Base-by-base conservation (phyloP, 1,140 invertebrate species). In the Pantala flavescens region DNA sequence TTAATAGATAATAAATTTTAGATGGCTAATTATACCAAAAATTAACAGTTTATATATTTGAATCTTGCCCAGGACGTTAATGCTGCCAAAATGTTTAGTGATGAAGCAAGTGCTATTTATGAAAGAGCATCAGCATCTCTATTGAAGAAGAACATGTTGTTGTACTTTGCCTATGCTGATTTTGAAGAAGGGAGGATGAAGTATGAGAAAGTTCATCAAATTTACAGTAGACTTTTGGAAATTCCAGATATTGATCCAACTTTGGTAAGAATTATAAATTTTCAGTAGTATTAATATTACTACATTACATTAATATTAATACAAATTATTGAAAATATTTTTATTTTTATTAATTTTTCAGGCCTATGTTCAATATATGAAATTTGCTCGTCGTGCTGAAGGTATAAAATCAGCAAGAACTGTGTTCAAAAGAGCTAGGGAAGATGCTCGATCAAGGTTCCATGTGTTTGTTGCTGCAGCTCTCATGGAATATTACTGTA, bases 291-390 rank as follows among this genome's bases (percentile, higher is more conserved):
- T 72, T n/a, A 72, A 73, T 24, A 9, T 73, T 73, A 43, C 10
- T 42, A 43, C 11, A n/a, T 24, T 21, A 7, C 24, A 73, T 42
- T 19, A 42, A 1, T 36, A 36, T 7, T 23, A 42, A 43, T 7
- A 28, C 42, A 43, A 23, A 73, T 71, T 28, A 7, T 3, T 9
- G 9, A 36, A 70, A 74, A 9, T 49, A 43, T 55, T 70, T 43
- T 11, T 23, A 73, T 55, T 70, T 73, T 74, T 72, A 76, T 76
- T 77, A 75, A 73, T 84, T 83, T 23, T n/a, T n/a, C 78, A 93
- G 93, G 93, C 94, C 0, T 99, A 97, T 81, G 93, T 99, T 70
- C 98, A 99, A 81, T 98, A 99, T 80, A 99, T 99, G 97, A 98
- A 98, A 85, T 99, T 99, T 83, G 92, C 95, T 0, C 86, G 97